Evolutionary conservation across 2,888 invertebrate species (phyloP).

Genomic region (Sminthurides aquaticus): DNA sequence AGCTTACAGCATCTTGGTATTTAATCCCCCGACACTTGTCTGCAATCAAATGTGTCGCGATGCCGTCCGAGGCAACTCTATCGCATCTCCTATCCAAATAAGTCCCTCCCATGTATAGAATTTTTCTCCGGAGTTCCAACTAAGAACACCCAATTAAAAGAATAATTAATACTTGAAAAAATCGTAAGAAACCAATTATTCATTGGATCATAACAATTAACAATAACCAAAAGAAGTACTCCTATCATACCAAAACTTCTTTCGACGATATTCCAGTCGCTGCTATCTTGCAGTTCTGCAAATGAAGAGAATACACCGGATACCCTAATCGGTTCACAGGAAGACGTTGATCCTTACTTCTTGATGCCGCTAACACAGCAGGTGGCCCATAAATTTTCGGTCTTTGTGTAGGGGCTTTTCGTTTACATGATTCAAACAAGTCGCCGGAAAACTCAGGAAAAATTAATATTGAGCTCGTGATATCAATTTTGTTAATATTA

Average conservation of each 20-base stretch:
- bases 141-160: too few relatives aligned
- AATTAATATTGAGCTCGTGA: conserved; percentile 30
- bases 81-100: conserved; percentile 31
- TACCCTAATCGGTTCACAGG: conserved; percentile 32
- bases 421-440: conserved; percentile 36
- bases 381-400: conserved; percentile 40
- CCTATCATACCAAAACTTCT: conserved; percentile 35
- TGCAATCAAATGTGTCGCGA: conserved; percentile 78
- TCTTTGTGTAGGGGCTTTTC: conserved; percentile 20
- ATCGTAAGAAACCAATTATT: too few relatives aligned
- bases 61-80: conserved; percentile 1
- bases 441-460: conserved; percentile 39
- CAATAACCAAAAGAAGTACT: conserved; percentile 7
- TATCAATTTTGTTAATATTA: conserved; percentile 25
- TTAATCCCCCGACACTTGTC: conserved; percentile 82
- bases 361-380: conserved; percentile 29
- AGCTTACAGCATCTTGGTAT: conserved; percentile 85
- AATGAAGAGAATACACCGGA: conserved; percentile 34
- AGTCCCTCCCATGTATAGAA: conserved; percentile 41
- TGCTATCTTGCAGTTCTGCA: conserved; percentile 34
- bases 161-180: too few relatives aligned
- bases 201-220: background rate
- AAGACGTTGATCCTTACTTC: conserved; percentile 25
- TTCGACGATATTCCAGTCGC: conserved; percentile 38
- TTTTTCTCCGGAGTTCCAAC: conserved; percentile 36